phyloP scores from a whole-genome alignment of 1,140 invertebrate species.

The Bombus pascuorum region DNA sequence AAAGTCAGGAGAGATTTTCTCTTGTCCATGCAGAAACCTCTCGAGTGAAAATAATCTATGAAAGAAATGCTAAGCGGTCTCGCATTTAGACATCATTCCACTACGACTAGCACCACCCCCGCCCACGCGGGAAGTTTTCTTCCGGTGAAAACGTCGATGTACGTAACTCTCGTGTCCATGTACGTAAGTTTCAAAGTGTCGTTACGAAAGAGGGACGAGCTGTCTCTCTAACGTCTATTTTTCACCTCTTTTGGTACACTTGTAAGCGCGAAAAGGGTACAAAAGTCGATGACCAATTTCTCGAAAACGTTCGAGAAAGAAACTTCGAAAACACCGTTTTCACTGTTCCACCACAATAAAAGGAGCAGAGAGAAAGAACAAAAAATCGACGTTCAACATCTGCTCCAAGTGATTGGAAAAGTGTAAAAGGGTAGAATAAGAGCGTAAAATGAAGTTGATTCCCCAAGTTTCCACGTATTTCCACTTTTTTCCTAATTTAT shows the following conservation, averaged over 20 bases:
- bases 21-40: not conserved
- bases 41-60: constrained; percentile 17
- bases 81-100: constrained; percentile 26
- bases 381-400: not conserved
- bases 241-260: not conserved
- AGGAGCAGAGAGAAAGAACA: not conserved
- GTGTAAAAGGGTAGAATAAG: not conserved
- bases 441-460: constrained; percentile 19
- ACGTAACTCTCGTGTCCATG: not conserved
- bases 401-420: not conserved
- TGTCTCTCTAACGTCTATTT: not conserved
- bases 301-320: not conserved
- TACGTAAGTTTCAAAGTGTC: constrained; percentile 48
- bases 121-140: not conserved
- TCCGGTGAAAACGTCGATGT: not conserved
- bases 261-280: not conserved
- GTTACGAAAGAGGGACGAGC: constrained; percentile 39
- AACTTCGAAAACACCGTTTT: not conserved
- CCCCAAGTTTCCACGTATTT: constrained; percentile 72
- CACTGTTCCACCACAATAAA: too few relatives aligned
- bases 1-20: not conserved
- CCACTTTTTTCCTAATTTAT: constrained; percentile 78
- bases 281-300: constrained; percentile 26
- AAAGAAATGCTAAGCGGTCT: constrained; percentile 6
- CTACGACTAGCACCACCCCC: not conserved